Evolutionary conservation across 37 sponge, comb jelly and placozoan species (phyloP).

Genomic region (Beroe forskalii): DNA sequence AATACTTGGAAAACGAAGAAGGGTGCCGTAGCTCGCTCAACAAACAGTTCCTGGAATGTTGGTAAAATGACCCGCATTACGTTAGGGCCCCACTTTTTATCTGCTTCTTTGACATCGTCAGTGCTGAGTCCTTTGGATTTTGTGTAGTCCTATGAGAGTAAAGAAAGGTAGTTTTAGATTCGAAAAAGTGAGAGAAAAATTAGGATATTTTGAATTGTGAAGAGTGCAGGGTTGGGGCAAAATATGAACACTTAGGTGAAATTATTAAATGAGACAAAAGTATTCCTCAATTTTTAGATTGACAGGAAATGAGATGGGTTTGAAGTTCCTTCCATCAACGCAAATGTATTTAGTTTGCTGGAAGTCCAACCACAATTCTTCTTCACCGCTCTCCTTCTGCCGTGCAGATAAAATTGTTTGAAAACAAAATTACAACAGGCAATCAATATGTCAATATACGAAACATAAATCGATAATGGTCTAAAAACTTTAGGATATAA

Average conservation of each 20-base stretch:
- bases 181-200: no score
- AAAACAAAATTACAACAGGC: no score
- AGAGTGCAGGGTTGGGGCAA: conserved; percentile 66
- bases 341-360: conserved; percentile 90
- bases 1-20: conserved; percentile 99
- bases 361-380: conserved; percentile 82
- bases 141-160: conserved; percentile 9
- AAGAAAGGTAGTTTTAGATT: neutral
- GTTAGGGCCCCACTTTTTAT: conserved; percentile 74
- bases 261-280: no score
- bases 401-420: no score
- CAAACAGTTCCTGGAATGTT: conserved; percentile 83
- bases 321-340: conserved; percentile 66
- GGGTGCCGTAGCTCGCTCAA: conserved; percentile 92
- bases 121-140: conserved; percentile 37
- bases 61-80: conserved; percentile 74
- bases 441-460: no score
- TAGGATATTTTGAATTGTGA: neutral
- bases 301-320: conserved; percentile 72
- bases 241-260: no score
- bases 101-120: conserved; percentile 66
- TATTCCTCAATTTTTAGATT: conserved; percentile 64
- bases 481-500: no score
- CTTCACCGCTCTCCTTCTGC: conserved; percentile 65
- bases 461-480: no score